Evolutionary conservation across 2,797 vertebrate species (phyloP).

Genomic region (Carcharodon carcharias): DNA sequence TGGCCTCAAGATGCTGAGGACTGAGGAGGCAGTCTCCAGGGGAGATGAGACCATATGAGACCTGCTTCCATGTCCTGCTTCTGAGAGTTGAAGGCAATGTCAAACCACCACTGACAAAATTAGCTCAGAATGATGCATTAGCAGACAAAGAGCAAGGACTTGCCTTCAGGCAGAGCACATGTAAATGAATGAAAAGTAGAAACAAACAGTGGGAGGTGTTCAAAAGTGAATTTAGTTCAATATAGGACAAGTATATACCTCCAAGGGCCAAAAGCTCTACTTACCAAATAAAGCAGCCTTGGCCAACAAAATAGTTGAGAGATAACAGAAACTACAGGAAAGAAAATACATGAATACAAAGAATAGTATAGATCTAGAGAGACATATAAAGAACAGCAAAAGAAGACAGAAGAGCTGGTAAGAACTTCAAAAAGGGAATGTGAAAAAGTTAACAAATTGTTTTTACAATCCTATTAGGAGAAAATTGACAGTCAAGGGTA

Average conservation of each 20-base stretch:
- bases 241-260: background rate
- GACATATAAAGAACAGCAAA: background rate
- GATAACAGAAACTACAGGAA: background rate
- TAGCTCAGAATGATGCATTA: too few relatives aligned
- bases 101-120: background rate
- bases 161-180: background rate
- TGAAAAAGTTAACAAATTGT: too few relatives aligned
- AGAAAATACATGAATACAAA: background rate
- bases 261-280: background rate
- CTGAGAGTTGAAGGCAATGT: background rate
- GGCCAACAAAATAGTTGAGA: background rate
- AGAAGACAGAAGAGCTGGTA: background rate
- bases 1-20: too few relatives aligned
- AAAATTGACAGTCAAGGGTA: too few relatives aligned
- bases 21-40: too few relatives aligned
- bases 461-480: too few relatives aligned
- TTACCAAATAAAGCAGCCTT: background rate
- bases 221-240: background rate
- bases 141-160: background rate
- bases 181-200: background rate
- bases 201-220: background rate
- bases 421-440: too few relatives aligned
- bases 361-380: background rate
- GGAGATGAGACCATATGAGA: too few relatives aligned
- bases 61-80: too few relatives aligned